Evolutionary conservation across 2,113 vertebrate genomes (phyloP), one percentile per base, ranked within the genome.

Genomic region (Anoura caudifer): DNA sequence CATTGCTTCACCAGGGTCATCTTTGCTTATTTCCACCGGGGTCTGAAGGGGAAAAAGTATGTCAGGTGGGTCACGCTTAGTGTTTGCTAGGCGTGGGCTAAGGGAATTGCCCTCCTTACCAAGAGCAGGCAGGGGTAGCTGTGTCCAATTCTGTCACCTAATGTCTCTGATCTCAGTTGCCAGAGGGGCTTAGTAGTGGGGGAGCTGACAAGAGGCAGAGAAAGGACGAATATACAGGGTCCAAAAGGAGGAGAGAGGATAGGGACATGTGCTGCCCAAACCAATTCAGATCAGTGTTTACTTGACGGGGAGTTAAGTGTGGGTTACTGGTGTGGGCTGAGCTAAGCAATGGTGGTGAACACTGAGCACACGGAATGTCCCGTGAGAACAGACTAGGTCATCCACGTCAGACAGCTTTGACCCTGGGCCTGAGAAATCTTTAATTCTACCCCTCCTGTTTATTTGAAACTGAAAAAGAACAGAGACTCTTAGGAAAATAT

Each of bases 1-100:
- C 96, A 84, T 97, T 80, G 70, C 54, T 98, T 97, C 97, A 73
- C 97, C 96, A 90, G 97, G 97, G 90, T 98, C 97, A 82, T 97
- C 97, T 70, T 87, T 97, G 79, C 5, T 91, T 88, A 63, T 14
- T 96, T 98, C 97, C 94, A 97, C 41, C 0, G 93, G 96, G 28
- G 84, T 97, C 97, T 97, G 14, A n/a, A 24, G 76, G n/a, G 16
- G 7, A 16, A 85, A 76, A 87, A 80, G 24, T 7, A 45, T 28
- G 69, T 96, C 91, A 96, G 54, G 52, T 82, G 28, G 41, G 26
- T 84, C 70, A 87, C 63, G 28, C 52, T 63, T 47, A 82, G 38
- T 33, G 38, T 50, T 47, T 69, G 61, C 76, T 69, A 31, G 4
- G 14, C 69, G 56, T 67, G 50, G 41, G 59, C 52, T 91, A n/a